phyloP scores from a whole-genome alignment of 1,140 invertebrate species.

The Nasonia longicornis region DNA sequence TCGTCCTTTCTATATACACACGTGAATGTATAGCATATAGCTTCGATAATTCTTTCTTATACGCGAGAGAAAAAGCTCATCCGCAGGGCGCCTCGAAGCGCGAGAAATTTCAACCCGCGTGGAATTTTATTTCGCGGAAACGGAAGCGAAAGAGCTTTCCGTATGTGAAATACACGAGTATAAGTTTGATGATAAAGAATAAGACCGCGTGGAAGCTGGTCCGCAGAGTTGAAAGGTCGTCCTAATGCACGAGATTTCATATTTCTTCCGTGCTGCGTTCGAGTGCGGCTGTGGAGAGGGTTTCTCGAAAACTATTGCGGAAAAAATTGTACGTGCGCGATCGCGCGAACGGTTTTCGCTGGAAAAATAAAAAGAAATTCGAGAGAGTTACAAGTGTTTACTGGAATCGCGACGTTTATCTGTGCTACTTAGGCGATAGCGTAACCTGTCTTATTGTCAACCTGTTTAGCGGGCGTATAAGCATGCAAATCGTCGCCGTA shows the following conservation, averaged over 20 bases:
- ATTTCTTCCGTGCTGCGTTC: no score
- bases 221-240: no score
- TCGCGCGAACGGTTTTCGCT: no score
- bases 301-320: no score
- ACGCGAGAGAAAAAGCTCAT: no score
- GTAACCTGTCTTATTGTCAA: not conserved
- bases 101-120: not conserved
- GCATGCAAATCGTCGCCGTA: not conserved
- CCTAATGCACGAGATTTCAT: no score
- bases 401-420: not conserved
- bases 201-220: no score
- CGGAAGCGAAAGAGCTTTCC: not conserved
- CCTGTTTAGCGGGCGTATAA: not conserved
- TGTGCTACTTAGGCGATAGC: not conserved
- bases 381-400: not conserved
- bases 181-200: no score
- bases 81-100: not conserved
- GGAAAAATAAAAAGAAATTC: not conserved
- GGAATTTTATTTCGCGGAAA: not conserved
- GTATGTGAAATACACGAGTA: not conserved
- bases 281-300: no score
- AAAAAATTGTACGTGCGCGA: no score
- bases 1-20: not conserved
- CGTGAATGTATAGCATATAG: no score
- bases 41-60: no score